A percentile compares a stretch with the other conserved stretches of the same genome.
phyloP scores from a whole-genome alignment of 2,113 vertebrate species.

The Xenotilapia leptura region DNA sequence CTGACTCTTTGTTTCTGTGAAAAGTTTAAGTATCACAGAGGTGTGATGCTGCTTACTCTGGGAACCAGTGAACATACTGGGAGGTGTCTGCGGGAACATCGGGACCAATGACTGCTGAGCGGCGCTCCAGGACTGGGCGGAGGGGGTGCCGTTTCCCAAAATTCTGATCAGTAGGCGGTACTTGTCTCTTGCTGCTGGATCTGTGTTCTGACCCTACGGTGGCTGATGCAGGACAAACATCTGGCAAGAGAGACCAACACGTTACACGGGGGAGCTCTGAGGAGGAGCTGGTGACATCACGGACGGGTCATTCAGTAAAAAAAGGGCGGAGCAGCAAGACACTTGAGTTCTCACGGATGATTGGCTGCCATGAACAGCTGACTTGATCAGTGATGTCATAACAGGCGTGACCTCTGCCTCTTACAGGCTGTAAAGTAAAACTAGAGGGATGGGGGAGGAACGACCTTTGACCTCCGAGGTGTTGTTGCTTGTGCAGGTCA shows the following conservation, averaged over 20 bases:
- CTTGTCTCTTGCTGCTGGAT: neutral
- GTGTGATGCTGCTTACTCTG: neutral
- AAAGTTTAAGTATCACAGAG: neutral
- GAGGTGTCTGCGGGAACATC: neutral
- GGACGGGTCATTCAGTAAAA: neutral
- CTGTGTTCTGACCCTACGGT: neutral
- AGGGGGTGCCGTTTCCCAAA: neutral
- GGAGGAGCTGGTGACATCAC: neutral
- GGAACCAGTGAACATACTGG: neutral
- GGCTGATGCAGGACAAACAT: neutral
- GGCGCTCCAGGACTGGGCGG: neutral
- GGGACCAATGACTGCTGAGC: neutral
- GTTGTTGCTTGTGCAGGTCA: neutral
- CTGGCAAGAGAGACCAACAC: neutral
- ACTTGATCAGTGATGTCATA: neutral
- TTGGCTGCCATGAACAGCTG: neutral
- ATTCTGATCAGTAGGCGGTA: no score
- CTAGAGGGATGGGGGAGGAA: neutral
- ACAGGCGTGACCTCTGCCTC: neutral
- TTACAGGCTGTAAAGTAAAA: neutral
- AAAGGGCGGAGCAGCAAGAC: neutral
- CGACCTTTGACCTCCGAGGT: neutral
- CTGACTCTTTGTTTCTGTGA: neutral
- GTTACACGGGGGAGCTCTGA: neutral
- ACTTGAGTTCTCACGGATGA: neutral